A percentile compares a stretch with the other conserved stretches of the same genome.
These are phyloP conservation scores for Hestina assimilis DNA, from an alignment of 1,140 invertebrate species.

Conservation along the genomic window DNA sequence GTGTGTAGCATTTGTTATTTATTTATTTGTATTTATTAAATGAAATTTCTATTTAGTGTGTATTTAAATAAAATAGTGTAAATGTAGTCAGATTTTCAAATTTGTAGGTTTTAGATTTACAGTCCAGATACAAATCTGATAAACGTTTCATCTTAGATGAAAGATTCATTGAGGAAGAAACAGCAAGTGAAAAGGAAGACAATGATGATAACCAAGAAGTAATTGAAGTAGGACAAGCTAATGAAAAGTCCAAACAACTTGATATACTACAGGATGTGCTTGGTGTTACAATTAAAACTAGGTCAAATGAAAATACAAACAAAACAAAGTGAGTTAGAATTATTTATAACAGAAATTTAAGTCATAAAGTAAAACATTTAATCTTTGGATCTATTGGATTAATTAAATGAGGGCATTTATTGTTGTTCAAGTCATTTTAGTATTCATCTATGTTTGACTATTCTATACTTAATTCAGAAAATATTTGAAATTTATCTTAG, in stretches of 20 bases:
- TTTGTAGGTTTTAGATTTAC: constrained; percentile 77
- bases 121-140: constrained; percentile 80
- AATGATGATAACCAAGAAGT: constrained; percentile 31
- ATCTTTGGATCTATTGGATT: not conserved
- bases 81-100: not conserved
- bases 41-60: not conserved
- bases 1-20: too few relatives aligned
- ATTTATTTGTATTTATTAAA: not conserved
- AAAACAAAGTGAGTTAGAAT: constrained; percentile 60
- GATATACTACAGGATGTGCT: constrained; percentile 80
- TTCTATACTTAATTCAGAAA: too few relatives aligned
- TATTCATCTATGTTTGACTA: too few relatives aligned
- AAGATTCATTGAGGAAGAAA: constrained; percentile 77
- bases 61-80: not conserved
- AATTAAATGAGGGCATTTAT: too few relatives aligned
- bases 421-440: too few relatives aligned
- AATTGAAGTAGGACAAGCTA: constrained; percentile 57
- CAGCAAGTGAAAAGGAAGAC: constrained; percentile 35
- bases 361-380: not conserved
- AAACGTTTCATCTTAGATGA: constrained; percentile 80
- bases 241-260: constrained; percentile 80
- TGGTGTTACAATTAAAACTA: constrained; percentile 66
- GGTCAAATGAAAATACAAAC: constrained; percentile 40
- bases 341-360: not conserved
- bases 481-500: constrained; percentile 40